A percentile compares a stretch with the other conserved stretches of the same genome.
These are phyloP conservation scores for Drosophila fungiperda DNA, from an alignment of 2,888 invertebrate species.

Conservation along the genomic window DNA sequence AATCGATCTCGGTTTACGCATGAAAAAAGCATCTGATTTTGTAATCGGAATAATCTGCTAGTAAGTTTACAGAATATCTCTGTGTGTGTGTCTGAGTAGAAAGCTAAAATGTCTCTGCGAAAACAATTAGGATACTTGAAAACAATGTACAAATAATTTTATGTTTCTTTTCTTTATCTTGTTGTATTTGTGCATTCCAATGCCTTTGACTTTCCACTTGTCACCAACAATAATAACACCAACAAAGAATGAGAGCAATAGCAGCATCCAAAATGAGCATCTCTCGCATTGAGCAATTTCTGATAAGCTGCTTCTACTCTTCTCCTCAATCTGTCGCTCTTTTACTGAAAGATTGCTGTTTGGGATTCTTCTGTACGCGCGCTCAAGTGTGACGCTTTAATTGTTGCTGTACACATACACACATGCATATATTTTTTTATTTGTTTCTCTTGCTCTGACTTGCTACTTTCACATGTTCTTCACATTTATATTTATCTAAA, in stretches of 20 bases:
- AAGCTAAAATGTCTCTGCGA: conserved; percentile 15
- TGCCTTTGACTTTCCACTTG: conserved; percentile 54
- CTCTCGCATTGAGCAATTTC: conserved; percentile 39
- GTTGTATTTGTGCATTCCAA: conserved; percentile 42
- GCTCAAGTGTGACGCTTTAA: conserved; percentile 72
- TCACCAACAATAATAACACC: conserved; percentile 30
- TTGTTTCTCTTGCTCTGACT: conserved; percentile 34
- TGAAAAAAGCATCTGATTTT: conserved; percentile 17
- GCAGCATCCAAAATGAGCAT: conserved; percentile 14
- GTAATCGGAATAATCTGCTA: conserved; percentile 32
- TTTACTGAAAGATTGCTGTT: conserved; percentile 1
- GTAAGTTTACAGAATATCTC: too few species aligned
- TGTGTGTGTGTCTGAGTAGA: conserved; percentile 1
- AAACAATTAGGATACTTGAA: conserved; percentile 20
- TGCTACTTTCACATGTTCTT: conserved; percentile 55
- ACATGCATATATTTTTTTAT: conserved; percentile 34
- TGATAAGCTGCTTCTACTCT: conserved; percentile 50
- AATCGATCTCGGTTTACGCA: conserved; percentile 46
- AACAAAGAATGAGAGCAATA: conserved; percentile 6
- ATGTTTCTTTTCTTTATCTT: conserved; percentile 5
- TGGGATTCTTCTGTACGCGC: conserved; percentile 32
- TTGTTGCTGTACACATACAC: conserved; percentile 49
- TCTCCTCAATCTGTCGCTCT: conserved; percentile 19
- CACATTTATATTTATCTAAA: conserved; percentile 71
- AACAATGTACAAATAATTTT: conserved; percentile 24